Percentiles rank a stretch among this genome's conserved stretches.
Evolutionary conservation across 2,888 invertebrate genomes (phyloP).

Genomic region (Thecocarcelia acutangulata): DNA sequence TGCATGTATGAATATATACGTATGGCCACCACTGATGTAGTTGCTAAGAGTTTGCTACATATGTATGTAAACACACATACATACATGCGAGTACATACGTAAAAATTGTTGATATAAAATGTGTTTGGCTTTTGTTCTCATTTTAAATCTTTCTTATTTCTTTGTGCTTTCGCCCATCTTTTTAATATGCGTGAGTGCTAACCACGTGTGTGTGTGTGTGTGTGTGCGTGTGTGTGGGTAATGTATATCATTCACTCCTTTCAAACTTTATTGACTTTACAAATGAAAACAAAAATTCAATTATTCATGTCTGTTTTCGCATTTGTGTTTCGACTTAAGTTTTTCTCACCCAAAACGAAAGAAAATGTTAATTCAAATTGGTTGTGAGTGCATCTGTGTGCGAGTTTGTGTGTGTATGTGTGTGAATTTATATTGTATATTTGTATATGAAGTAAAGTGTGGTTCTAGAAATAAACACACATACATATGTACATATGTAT

Average conservation of each 20-base stretch:
- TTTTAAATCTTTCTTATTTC: slow-evolving; percentile 34
- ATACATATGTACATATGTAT: too few species aligned
- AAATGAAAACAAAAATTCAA: slow-evolving; percentile 66
- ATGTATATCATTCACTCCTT: slow-evolving; percentile 2
- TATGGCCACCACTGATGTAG: too few species aligned
- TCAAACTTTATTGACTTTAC: slow-evolving; percentile 53
- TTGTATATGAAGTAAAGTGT: too few species aligned
- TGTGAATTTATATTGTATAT: background rate
- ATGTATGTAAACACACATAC: too few species aligned
- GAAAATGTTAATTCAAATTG: slow-evolving; percentile 54
- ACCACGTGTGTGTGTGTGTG: background rate
- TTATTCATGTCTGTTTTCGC: slow-evolving; percentile 58
- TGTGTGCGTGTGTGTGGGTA: background rate
- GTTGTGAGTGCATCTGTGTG: background rate
- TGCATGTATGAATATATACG: too few species aligned
- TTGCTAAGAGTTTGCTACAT: background rate
- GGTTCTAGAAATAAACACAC: too few species aligned
- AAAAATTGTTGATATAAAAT: slow-evolving; percentile 1
- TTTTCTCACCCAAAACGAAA: slow-evolving; percentile 31
- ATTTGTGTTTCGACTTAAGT: slow-evolving; percentile 59
- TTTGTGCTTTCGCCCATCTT: background rate
- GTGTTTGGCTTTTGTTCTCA: slow-evolving; percentile 41
- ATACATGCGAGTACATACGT: too few species aligned
- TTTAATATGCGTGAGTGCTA: background rate
- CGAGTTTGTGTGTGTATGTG: background rate